A percentile compares a stretch with the other conserved stretches of the same genome.
Evolutionary conservation across 1,140 invertebrate species (phyloP).

Genomic region (Heliconius melpomene): DNA sequence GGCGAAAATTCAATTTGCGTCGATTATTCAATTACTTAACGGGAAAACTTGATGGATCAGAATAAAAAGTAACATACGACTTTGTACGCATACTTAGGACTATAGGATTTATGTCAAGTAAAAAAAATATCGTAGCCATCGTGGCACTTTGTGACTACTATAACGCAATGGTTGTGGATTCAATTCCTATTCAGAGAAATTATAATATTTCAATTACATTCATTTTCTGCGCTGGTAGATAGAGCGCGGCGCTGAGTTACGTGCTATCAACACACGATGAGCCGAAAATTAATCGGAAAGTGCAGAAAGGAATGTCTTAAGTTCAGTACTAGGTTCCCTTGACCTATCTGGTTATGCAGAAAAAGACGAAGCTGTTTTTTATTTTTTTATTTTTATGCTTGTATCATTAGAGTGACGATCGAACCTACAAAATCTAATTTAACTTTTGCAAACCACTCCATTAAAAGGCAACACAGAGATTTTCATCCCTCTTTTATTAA

Average conservation of each 20-base stretch:
- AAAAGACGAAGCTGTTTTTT: too few relatives aligned
- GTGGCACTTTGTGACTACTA: too few relatives aligned
- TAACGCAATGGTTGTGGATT: background rate
- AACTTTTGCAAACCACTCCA: background rate
- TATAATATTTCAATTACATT: background rate
- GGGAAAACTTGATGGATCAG: constrained; percentile 2
- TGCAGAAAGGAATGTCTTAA: background rate
- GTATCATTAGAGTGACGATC: background rate
- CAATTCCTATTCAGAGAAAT: background rate
- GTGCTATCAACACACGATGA: background rate
- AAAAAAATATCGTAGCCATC: too few relatives aligned
- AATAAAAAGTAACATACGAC: constrained; percentile 1
- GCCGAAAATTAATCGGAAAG: background rate
- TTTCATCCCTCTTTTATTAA: background rate
- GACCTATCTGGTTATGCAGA: too few relatives aligned
- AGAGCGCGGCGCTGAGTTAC: background rate
- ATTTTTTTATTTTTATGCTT: too few relatives aligned
- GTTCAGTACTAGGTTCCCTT: background rate
- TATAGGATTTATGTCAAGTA: background rate
- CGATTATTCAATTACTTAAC: constrained; percentile 1
- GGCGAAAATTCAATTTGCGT: background rate
- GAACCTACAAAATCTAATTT: background rate
- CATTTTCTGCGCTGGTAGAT: background rate
- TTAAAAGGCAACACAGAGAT: background rate
- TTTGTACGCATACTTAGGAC: background rate